Evolutionary conservation across 2,888 invertebrate species (phyloP), one percentile per base, ranked within the genome.

Genomic region (Myathropa florea): DNA sequence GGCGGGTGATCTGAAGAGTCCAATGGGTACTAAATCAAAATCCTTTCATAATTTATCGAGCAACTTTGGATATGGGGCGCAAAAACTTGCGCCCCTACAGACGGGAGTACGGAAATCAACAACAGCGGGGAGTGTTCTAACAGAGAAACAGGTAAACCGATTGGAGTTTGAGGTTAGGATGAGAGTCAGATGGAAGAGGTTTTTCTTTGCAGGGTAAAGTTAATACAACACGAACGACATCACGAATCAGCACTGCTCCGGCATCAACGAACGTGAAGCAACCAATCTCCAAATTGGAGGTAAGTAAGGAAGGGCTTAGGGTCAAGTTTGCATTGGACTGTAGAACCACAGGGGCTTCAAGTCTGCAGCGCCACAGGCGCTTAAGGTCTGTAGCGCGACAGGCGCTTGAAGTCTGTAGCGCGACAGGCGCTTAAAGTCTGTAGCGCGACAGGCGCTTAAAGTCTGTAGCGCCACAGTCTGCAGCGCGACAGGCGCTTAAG

Each of bases 21-120:
- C 93, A 4, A 92, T 93, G 92, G 93, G 93, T 59, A 91, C 90
- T 21, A 93, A 93, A 89, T 92, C 93, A 6, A 93, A 93, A 82
- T 93, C 93, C 24, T 92, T 92, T 90, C 92, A 92, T 81, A 93
- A 93, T 88, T 88, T 93, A 79, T 90, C 91, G 76, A 90, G 90
- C 72, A 90, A 90, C 68, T 83, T 90, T 30, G 89, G 89, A 18
- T 89, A 89, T 61, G 85, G 73, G 39, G 81, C 65, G 39, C 55
- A 46, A 18, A 46, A 77, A 53, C 78, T 55, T 68, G 81, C 24
- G 46, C 55, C 10, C 64, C 12, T 67, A 75, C 80, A 90, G 26
- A 83, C 88, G 26, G 89, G 88, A n/a, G 73, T 91, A 21, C 73
- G 89, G 23, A 83, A 76, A 89, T 89, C 33, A 77, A 85, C 81